Evolutionary conservation across 2,888 invertebrate genomes (phyloP), one percentile per base, ranked within the genome.

Genomic region (Magallana nippona): DNA sequence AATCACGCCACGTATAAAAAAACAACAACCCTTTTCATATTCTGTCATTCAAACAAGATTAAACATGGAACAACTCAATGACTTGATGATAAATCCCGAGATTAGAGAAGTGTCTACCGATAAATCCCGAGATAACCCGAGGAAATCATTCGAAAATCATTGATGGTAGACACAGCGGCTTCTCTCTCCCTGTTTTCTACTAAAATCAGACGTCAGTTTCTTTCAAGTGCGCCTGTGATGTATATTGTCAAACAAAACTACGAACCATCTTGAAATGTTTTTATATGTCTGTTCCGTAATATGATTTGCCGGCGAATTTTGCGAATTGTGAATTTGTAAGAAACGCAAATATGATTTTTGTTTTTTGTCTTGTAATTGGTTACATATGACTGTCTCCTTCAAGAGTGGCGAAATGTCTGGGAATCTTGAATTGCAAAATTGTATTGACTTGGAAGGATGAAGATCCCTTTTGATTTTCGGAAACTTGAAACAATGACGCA

Each of bases 41-140:
- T 63, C 22, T 71, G 71, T 71, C 71, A 71, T 22, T 71, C 27
- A 11, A 32, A 27, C 71, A 27, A 71, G 71, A 71, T 71, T 71
- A 71, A 60, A 71, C 71, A 71, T 32, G 15, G 71, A 71, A 71
- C 22, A 22, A 71, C 71, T 15, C 32, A 71, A 71, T 71, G 22
- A 71, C 71, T 71, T 13, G 27, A 71, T 15, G 71, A 71, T 71
- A 71, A 71, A 71, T 27, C 71, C 71, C 13, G 71, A 71, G 71
- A 71, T 71, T 44, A 71, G 27, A 15, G 19, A 11, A 27, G 71
- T 1, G 71, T 71, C 27, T 71, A 71, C 27, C 71, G 71, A 71
- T 71, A 71, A 71, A 71, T 71, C 71, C 71, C 71, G 22, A 71
- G 71, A 71, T 71, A 71, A 71, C 71, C 27, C 71, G 27, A 15